Evolutionary conservation across 1,140 invertebrate genomes (phyloP).

Genomic region (Tetragnatha versicolor): DNA sequence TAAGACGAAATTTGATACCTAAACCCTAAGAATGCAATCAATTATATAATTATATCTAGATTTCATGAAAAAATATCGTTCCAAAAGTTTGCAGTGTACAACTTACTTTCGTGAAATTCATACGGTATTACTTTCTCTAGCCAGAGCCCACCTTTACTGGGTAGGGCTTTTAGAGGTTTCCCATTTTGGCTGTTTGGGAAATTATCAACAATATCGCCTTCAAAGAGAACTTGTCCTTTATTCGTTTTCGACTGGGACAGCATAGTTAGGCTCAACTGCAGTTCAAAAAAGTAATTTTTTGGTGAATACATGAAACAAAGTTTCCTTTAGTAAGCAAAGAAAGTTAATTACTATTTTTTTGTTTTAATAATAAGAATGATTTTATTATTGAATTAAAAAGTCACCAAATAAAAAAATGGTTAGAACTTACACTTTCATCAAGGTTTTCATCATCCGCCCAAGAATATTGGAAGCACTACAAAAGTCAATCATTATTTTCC

Average conservation of each 20-base stretch:
- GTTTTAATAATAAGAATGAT: not conserved
- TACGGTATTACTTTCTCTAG: constrained; percentile 30
- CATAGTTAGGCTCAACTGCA: constrained; percentile 6
- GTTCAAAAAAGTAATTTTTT: too few relatives aligned
- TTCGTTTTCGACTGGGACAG: not conserved
- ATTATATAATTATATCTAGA: too few relatives aligned
- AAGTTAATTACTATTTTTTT: not conserved
- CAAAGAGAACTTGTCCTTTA: constrained; percentile 16
- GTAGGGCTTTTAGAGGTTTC: constrained; percentile 16
- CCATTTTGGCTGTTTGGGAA: not conserved
- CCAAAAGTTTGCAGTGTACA: too few relatives aligned
- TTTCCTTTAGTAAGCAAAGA: not conserved
- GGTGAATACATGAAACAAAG: too few relatives aligned
- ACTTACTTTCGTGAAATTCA: constrained; percentile 35
- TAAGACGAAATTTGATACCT: not conserved
- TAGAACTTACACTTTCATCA: constrained; percentile 21
- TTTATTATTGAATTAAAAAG: not conserved
- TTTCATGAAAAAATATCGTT: too few relatives aligned
- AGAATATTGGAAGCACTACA: not conserved
- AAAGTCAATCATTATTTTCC: too few relatives aligned
- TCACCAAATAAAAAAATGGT: not conserved
- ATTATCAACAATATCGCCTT: constrained; percentile 32
- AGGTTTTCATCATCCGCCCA: constrained; percentile 3
- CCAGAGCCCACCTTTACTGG: constrained; percentile 38
- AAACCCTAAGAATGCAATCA: too few relatives aligned